phyloP scores from a whole-genome alignment of 2,797 vertebrate species.

The Coilia nasus region DNA sequence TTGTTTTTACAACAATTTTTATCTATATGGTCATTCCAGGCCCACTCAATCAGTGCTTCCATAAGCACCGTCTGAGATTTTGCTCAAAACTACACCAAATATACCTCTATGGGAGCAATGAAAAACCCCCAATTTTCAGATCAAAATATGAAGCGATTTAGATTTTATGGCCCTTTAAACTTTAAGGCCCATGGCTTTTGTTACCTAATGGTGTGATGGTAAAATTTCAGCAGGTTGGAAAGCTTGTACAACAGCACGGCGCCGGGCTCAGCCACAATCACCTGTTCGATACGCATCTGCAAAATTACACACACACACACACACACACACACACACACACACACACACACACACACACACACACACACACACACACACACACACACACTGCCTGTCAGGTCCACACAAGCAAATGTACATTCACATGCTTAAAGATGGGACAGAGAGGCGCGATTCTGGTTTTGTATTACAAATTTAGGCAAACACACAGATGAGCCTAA shows the following conservation, averaged over 20 bases:
- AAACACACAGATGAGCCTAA: background rate
- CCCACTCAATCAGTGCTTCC: too few relatives aligned
- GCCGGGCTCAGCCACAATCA: conserved; percentile 94
- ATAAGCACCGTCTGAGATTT: too few relatives aligned
- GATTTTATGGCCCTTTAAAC: too few relatives aligned
- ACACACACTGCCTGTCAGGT: background rate
- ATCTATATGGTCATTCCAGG: too few relatives aligned
- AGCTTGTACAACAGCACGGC: conserved; percentile 96
- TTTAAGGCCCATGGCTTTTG: too few relatives aligned
- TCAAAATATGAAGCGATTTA: too few relatives aligned
- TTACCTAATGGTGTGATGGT: conserved; percentile 97
- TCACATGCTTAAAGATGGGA: background rate
- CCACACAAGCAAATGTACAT: background rate
- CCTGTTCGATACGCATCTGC: conserved; percentile 97
- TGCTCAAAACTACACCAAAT: too few relatives aligned
- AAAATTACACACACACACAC: conserved; percentile 27
- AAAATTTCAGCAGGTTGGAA: conserved; percentile 98
- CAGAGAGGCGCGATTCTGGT: background rate
- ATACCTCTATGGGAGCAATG: too few relatives aligned
- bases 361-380: background rate
- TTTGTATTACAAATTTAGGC: background rate
- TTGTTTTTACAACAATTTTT: too few relatives aligned
- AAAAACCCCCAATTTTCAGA: too few relatives aligned
- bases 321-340: background rate
- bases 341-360: background rate